phyloP scores from a whole-genome alignment of 2,888 invertebrate species.

The Agrotis segetum region DNA sequence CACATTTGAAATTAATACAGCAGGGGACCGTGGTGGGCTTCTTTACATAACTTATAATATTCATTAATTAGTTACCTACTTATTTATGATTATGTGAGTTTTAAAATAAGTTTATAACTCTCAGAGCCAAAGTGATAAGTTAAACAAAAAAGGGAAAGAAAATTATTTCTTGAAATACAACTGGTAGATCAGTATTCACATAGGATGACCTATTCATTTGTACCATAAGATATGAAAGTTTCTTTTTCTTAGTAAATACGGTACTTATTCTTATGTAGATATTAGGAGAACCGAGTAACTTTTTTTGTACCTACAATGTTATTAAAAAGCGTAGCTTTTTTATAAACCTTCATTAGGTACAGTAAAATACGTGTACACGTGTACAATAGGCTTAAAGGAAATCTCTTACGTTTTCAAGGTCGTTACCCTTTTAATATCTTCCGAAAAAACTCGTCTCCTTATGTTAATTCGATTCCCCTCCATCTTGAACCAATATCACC shows the following conservation, averaged over 20 bases:
- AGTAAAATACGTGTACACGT: not conserved
- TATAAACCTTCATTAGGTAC: not conserved
- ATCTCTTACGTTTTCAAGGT: not conserved
- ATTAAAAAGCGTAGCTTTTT: too few relatives aligned
- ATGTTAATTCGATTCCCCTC: slow-evolving; percentile 8
- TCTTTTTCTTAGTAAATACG: too few relatives aligned
- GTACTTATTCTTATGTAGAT: too few relatives aligned
- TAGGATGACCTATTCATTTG: too few relatives aligned
- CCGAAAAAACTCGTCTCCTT: not conserved
- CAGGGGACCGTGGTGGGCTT: not conserved
- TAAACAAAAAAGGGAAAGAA: not conserved
- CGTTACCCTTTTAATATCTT: not conserved
- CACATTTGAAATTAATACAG: not conserved
- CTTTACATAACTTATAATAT: too few relatives aligned
- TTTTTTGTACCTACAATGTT: too few relatives aligned
- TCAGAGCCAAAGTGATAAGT: not conserved
- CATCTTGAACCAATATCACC: not conserved
- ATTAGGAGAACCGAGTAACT: too few relatives aligned
- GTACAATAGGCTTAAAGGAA: not conserved
- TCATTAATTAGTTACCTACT: not conserved
- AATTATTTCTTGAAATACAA: too few relatives aligned
- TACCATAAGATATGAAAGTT: too few relatives aligned
- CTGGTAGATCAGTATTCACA: too few relatives aligned
- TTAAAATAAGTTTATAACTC: too few relatives aligned
- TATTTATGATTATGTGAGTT: not conserved